Percentiles rank a stretch among this genome's conserved stretches.
These are phyloP conservation scores for Panthera tigris DNA, from an alignment of 2,113 vertebrate species.

Conservation along the genomic window DNA sequence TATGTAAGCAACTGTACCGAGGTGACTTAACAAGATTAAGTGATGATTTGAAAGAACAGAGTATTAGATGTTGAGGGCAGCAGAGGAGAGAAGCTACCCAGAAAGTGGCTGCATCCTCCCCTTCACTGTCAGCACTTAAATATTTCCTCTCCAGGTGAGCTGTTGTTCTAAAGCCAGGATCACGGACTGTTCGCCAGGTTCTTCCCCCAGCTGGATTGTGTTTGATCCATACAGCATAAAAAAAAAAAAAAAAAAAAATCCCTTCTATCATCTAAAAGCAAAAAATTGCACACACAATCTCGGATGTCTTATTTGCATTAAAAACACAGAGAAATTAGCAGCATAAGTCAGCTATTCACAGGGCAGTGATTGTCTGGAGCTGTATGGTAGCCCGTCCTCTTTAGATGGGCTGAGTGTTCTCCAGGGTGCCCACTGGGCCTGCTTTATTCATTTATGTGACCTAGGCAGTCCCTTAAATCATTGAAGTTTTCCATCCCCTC, in stretches of 20 bases:
- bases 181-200: background rate
- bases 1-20: background rate
- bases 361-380: background rate
- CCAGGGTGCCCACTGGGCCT: no score
- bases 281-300: background rate
- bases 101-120: background rate
- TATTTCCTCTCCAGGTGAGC: background rate
- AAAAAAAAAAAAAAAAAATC: background rate
- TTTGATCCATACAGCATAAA: background rate
- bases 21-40: background rate
- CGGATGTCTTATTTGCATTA: background rate
- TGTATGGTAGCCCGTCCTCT: rapidly evolving
- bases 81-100: background rate
- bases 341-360: background rate
- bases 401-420: background rate
- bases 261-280: background rate
- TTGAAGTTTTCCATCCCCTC: background rate
- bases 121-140: background rate
- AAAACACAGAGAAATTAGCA: background rate
- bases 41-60: background rate
- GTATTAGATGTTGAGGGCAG: background rate
- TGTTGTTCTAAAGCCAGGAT: background rate
- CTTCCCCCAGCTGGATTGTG: background rate
- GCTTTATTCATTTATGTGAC: background rate
- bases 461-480: background rate